Evolutionary conservation across 2,113 vertebrate species (phyloP), one percentile per base, ranked within the genome.

Genomic region (Diadophis punctatus): DNA sequence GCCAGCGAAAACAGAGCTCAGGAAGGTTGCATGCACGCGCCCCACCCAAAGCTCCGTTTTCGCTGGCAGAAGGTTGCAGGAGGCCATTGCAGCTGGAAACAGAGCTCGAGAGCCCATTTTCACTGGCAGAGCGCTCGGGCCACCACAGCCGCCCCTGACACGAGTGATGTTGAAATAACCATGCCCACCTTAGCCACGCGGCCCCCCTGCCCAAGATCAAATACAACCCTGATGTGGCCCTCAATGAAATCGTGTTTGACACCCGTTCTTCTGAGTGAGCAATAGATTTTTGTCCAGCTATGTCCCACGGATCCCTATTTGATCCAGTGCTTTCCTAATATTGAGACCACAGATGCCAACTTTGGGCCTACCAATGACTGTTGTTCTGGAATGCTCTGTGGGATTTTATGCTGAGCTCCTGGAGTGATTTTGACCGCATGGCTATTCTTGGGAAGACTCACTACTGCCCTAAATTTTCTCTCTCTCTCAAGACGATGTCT

Each of bases 121-220:
- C 14, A 52, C 52, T 51, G 51, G 11, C 51, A 51, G 51, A 51
- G 51, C 2, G 2, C 11, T 52, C 52, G 52, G 52, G 52, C 14
- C 52, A 52, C 52, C 52, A 52, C n/a, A 52, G 52, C 3, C 14
- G 5, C 14, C 3, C 52, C 52, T 14, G 0, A 4, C 3, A 14
- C 14, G 52, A 52, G 52, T 52, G 52, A 52, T 52, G 12, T 16
- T 16, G 14, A 52, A 14, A 12, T 52, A 16, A 0, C 52, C 14
- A 3, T 3, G 14, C 52, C 14, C 3, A 3, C 3, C 52, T 14
- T 3, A 3, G 14, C 14, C 52, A 2, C 12, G 0, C 46, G 4
- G 4, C 0, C 51, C 49, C 2, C n/a, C n/a, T n/a, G n/a, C 0
- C 14, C 52, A 52, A 52, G 52, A 52, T 52, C 52, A 52, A 52